Evolutionary conservation across 2,113 vertebrate genomes (phyloP).

Genomic region (Orthonyx spaldingii): DNA sequence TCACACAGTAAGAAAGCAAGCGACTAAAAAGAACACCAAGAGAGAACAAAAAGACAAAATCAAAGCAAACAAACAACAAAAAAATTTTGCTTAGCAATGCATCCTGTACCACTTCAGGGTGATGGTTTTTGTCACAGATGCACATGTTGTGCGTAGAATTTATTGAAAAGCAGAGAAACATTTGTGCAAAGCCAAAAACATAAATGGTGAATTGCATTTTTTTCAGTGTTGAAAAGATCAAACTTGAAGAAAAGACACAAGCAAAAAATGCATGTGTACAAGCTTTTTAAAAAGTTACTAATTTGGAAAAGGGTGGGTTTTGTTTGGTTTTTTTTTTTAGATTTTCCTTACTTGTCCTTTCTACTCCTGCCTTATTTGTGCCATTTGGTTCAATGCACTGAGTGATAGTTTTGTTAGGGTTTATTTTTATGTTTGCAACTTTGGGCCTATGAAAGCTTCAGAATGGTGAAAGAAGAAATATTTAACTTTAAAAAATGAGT

Average conservation of each 20-base stretch:
- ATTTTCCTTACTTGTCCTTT: background rate
- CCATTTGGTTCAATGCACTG: background rate
- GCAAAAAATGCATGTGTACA: background rate
- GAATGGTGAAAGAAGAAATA: background rate
- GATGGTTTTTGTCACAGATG: slow-evolving; percentile 13
- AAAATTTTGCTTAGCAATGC: slow-evolving; percentile 12
- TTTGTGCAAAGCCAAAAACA: background rate
- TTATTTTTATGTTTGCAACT: background rate
- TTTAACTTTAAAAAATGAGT: background rate
- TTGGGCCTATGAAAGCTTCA: background rate
- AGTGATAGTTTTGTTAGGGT: background rate
- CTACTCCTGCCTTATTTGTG: background rate
- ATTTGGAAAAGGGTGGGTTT: background rate
- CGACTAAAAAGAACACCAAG: background rate
- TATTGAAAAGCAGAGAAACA: background rate
- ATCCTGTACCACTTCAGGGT: background rate
- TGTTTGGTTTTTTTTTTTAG: background rate
- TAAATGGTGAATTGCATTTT: background rate
- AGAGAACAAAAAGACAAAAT: slow-evolving; percentile 28
- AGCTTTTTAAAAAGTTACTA: background rate
- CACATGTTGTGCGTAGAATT: background rate
- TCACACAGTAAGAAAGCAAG: background rate
- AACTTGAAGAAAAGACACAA: background rate
- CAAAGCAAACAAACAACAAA: background rate
- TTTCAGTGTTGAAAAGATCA: background rate